Base-by-base conservation (phyloP, 1,140 invertebrate genomes). In the Eulimnadia texana region DNA sequence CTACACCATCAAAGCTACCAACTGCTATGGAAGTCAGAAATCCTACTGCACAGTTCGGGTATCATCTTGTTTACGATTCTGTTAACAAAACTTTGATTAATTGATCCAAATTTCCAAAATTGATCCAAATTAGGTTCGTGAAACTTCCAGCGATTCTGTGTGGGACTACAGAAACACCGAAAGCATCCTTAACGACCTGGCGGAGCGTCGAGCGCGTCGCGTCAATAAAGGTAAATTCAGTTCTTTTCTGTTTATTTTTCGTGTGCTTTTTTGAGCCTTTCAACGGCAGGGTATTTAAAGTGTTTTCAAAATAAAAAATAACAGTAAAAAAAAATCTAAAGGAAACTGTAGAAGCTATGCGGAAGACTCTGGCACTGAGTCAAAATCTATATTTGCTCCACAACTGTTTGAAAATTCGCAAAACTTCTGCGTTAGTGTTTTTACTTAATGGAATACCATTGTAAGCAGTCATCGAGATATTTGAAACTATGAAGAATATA, bases 1-100 rank as follows among this genome's bases (percentile, higher is more conserved):
- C 3, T 98, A 98, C 72, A 95, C 90, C 55, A 87, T 98, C 63
- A 76, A 97, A 20, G 85, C 90, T 3, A 89, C 88, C 69, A 99
- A 98, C 75, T 77, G 83, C 33, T 86, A 88, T 64, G 95, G 95
- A 20, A 85, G 82, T 65, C 88, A 90, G 66, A 79, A 87, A 71
- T 82, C 84, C 54, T 91, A 90, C 72, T 84, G 89, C 63, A 90
- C 87, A 49, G 80, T 92, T 29, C 81, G 81, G 76, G 86, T 88
- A 75, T 73, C 16, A 55, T 56, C 54, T 6, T 27, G 54, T 56
- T 56, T 16, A 29, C 27, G 2, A 56, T 19, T 25, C 16, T 20
- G 13, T 58, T 58, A 10, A 6, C 22, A 23, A n/a, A n/a, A n/a
- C n/a, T n/a, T n/a, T 49, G 11, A 49, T 11, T 13, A 49, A 49